A percentile compares a stretch with the other conserved stretches of the same genome.
Evolutionary conservation across 2,888 invertebrate species (phyloP).

Genomic region (Drosophila greeni): DNA sequence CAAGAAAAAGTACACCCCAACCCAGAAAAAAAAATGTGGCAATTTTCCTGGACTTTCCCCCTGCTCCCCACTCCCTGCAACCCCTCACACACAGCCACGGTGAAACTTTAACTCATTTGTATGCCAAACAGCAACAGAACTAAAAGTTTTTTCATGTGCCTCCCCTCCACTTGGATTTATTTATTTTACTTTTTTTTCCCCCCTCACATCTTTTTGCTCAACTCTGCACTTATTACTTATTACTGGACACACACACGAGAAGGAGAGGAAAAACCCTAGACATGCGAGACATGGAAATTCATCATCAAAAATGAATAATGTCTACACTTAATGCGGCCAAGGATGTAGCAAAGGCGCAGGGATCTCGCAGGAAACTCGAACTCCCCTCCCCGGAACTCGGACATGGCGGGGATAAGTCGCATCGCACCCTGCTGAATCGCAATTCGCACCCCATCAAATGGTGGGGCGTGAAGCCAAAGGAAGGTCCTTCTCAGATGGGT

Average conservation of each 20-base stretch:
- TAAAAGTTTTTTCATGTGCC: conserved; percentile 68
- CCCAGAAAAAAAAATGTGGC: conserved; percentile 3
- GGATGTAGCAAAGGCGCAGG: conserved; percentile 22
- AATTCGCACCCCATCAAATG: conserved; percentile 72
- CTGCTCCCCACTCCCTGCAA: no score
- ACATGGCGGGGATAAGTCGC: conserved; percentile 37
- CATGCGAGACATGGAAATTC: conserved; percentile 76
- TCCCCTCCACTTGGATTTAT: conserved; percentile 46
- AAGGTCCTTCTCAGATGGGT: conserved; percentile 22
- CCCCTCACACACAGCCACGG: not conserved
- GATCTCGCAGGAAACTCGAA: conserved; percentile 11
- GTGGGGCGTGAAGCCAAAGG: conserved; percentile 67
- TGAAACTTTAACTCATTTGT: conserved; percentile 72
- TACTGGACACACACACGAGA: conserved; percentile 56
- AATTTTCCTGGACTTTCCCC: conserved; percentile 26
- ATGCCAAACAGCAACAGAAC: conserved; percentile 68
- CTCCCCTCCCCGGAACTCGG: conserved; percentile 7
- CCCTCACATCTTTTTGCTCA: conserved; percentile 39
- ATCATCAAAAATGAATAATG: conserved; percentile 79
- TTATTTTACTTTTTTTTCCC: conserved; percentile 26
- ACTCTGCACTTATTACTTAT: conserved; percentile 73
- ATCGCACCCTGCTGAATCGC: conserved; percentile 55
- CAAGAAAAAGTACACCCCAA: not conserved
- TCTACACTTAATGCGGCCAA: conserved; percentile 76
- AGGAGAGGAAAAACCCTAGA: conserved; percentile 55